phyloP scores from a whole-genome alignment of 2,888 invertebrate species.

The Heliconius erato region DNA sequence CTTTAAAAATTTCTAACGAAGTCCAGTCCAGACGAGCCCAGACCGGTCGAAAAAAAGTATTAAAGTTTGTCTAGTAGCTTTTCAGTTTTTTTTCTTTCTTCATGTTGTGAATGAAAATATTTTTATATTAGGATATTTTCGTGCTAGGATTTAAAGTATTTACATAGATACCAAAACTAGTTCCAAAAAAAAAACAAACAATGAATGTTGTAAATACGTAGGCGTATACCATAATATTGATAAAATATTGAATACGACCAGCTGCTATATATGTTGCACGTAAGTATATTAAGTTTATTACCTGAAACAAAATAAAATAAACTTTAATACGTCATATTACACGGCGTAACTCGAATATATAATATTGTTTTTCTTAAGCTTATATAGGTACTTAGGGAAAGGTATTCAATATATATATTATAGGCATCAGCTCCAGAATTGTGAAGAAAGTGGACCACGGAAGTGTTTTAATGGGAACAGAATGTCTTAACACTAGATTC shows the following conservation, averaged over 20 bases:
- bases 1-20: slow-evolving; percentile 18
- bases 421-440: too few relatives aligned
- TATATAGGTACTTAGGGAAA: too few relatives aligned
- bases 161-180: neutral
- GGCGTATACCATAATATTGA: neutral
- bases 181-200: neutral
- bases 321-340: neutral
- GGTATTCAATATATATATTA: too few relatives aligned
- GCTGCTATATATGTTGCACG: neutral
- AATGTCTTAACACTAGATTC: too few relatives aligned
- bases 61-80: slow-evolving; percentile 6
- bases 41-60: slow-evolving; percentile 2
- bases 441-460: too few relatives aligned
- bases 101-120: neutral
- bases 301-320: slow-evolving; percentile 2
- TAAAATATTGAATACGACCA: neutral
- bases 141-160: neutral
- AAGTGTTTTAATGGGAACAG: too few relatives aligned
- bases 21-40: slow-evolving; percentile 12
- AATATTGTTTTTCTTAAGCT: too few relatives aligned
- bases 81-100: slow-evolving; percentile 3
- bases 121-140: neutral
- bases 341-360: too few relatives aligned
- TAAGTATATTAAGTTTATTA: neutral
- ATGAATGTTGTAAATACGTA: neutral